Percentiles rank a stretch among this genome's conserved stretches.
Conservation (phyloP, 2,113 vertebrate genomes). For the Melierax canorus region DNA sequence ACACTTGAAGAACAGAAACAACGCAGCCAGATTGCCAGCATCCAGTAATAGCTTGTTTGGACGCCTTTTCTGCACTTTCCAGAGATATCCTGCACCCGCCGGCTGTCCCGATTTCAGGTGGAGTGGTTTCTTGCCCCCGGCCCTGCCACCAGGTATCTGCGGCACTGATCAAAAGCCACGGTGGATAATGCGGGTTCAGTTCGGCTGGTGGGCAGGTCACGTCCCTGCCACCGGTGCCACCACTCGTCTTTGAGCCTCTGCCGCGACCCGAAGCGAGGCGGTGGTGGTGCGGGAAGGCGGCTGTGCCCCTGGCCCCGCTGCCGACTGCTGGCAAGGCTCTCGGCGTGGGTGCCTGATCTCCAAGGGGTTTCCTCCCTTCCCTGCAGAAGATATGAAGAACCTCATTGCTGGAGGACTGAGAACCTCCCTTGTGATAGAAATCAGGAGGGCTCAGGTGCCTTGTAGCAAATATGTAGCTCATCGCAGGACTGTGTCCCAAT, state of each 20-base stretch:
- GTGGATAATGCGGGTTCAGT: not conserved
- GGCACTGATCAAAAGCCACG: not conserved
- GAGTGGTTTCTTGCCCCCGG: not conserved
- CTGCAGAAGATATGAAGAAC: not conserved
- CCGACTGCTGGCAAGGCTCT: not conserved
- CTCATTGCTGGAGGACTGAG: not conserved
- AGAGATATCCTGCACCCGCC: rapidly evolving
- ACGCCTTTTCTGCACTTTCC: not conserved
- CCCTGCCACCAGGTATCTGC: not conserved
- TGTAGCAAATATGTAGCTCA: not conserved
- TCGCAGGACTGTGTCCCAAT: rapidly evolving
- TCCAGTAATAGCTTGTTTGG: not conserved
- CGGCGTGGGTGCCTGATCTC: rapidly evolving
- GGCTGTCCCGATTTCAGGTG: rapidly evolving
- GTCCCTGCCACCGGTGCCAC: not conserved
- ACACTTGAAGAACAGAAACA: slow-evolving; percentile 45
- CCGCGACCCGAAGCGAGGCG: rapidly evolving
- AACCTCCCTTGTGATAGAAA: not conserved
- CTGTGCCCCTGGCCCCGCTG: not conserved
- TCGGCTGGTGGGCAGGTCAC: not conserved
- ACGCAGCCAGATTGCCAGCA: not conserved
- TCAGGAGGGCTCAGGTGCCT: rapidly evolving
- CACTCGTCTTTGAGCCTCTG: rapidly evolving
- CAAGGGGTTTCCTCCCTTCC: not conserved
- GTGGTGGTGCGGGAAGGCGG: not conserved